Evolutionary conservation across 2,113 vertebrate species (phyloP).

Genomic region (Pangasianodon hypophthalmus): DNA sequence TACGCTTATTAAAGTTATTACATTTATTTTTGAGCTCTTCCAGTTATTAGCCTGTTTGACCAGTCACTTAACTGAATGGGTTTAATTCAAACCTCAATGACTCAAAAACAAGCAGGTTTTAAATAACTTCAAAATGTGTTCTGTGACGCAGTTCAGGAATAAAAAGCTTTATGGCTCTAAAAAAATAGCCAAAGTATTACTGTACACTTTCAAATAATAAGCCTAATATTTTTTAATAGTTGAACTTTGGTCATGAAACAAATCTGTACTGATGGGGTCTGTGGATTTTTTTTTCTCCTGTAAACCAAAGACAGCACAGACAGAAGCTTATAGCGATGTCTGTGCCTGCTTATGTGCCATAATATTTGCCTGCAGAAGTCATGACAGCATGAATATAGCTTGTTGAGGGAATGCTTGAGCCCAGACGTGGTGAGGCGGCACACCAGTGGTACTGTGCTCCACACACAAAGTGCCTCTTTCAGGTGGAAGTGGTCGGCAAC

Average conservation of each 20-base stretch:
- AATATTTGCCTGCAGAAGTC: constrained; percentile 36
- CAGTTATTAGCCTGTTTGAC: too few species aligned
- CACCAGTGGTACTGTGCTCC: constrained; percentile 34
- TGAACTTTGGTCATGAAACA: not conserved
- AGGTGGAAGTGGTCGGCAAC: constrained; percentile 37
- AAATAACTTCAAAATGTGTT: not conserved
- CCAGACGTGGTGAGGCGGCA: constrained; percentile 18
- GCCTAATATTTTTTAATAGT: not conserved
- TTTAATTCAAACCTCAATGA: not conserved
- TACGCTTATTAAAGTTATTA: not conserved
- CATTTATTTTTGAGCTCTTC: not conserved
- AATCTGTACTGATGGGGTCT: not conserved
- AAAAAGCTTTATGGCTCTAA: not conserved
- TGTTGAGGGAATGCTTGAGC: constrained; percentile 14
- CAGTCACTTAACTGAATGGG: not conserved
- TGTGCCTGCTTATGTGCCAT: constrained; percentile 20
- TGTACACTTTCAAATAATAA: too few species aligned
- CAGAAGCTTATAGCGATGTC: constrained; percentile 33
- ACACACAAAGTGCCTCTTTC: constrained; percentile 49
- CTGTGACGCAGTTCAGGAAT: not conserved
- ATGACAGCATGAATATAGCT: constrained; percentile 24
- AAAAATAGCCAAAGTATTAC: not conserved
- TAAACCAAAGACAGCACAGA: constrained; percentile 20
- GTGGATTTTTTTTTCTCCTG: not conserved
- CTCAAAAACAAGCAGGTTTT: not conserved